Evolutionary conservation across 1,140 invertebrate species (phyloP).

Genomic region (Bombus picipes): DNA sequence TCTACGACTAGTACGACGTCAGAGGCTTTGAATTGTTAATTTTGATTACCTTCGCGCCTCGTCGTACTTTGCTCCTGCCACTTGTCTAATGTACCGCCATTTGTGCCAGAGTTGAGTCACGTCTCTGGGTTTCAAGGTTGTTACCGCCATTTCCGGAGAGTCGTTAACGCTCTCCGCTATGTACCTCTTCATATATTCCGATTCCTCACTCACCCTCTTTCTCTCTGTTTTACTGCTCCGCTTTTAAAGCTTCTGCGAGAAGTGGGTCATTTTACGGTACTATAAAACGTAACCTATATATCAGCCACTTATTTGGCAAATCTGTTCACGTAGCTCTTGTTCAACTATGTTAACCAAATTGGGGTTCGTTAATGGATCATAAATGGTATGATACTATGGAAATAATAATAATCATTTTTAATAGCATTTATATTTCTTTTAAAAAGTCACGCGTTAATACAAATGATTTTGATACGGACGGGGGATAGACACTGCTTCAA

Average conservation of each 20-base stretch:
- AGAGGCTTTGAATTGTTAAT: constrained; percentile 70
- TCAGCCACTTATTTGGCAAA: too few relatives aligned
- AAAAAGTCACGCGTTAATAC: too few relatives aligned
- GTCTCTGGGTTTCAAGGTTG: constrained; percentile 58
- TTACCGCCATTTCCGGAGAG: constrained; percentile 63
- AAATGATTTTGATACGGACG: too few relatives aligned
- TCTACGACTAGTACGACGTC: background rate
- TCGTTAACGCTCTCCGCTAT: constrained; percentile 49
- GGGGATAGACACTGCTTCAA: too few relatives aligned
- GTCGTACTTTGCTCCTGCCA: constrained; percentile 38
- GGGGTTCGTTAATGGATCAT: too few relatives aligned
- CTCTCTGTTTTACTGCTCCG: background rate
- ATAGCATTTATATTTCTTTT: too few relatives aligned
- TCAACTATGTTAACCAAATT: too few relatives aligned
- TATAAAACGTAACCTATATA: background rate
- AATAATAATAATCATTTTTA: too few relatives aligned
- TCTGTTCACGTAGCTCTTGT: too few relatives aligned
- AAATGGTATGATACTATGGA: too few relatives aligned
- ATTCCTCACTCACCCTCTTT: background rate
- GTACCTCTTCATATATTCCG: constrained; percentile 25
- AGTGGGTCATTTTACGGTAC: background rate
- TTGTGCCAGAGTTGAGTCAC: constrained; percentile 67
- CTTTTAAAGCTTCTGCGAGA: background rate
- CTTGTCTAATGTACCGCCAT: constrained; percentile 68
- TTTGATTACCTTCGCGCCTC: constrained; percentile 66